phyloP scores from a whole-genome alignment of 2,888 invertebrate genomes.

The Tubulanus polymorphus region DNA sequence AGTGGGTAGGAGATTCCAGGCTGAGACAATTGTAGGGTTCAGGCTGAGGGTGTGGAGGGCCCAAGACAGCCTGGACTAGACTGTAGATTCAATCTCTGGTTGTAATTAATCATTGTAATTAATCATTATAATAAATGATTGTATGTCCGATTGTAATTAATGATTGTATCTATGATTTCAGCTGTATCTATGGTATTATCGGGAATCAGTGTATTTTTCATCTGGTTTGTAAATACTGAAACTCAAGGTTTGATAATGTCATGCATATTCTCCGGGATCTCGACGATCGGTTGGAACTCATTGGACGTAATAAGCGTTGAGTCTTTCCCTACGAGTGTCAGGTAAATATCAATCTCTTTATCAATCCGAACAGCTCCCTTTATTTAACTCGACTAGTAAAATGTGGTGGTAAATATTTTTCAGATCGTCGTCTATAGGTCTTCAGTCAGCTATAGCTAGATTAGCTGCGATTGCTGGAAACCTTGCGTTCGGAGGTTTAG shows the following conservation, averaged over 20 bases:
- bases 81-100: no score
- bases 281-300: slow-evolving; percentile 59
- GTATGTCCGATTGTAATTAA: not conserved
- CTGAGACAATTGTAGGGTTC: no score
- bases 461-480: slow-evolving; percentile 85
- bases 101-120: no score
- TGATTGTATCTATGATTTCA: no score
- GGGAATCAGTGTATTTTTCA: slow-evolving; percentile 47
- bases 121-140: no score
- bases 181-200: slow-evolving; percentile 47
- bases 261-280: slow-evolving; percentile 52
- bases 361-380: not conserved
- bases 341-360: slow-evolving; percentile 60
- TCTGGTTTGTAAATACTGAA: slow-evolving; percentile 38
- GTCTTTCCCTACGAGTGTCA: slow-evolving; percentile 85
- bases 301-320: slow-evolving; percentile 89
- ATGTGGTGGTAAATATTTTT: slow-evolving; percentile 31
- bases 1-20: no score
- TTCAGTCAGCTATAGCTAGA: slow-evolving; percentile 84
- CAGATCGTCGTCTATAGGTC: slow-evolving; percentile 85
- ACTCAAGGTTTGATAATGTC: slow-evolving; percentile 44
- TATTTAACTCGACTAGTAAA: not conserved
- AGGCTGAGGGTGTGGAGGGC: no score
- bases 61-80: no score
- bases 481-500: slow-evolving; percentile 80